Base-by-base conservation (phyloP, 2,113 vertebrate species). In the Rhea pennata region DNA sequence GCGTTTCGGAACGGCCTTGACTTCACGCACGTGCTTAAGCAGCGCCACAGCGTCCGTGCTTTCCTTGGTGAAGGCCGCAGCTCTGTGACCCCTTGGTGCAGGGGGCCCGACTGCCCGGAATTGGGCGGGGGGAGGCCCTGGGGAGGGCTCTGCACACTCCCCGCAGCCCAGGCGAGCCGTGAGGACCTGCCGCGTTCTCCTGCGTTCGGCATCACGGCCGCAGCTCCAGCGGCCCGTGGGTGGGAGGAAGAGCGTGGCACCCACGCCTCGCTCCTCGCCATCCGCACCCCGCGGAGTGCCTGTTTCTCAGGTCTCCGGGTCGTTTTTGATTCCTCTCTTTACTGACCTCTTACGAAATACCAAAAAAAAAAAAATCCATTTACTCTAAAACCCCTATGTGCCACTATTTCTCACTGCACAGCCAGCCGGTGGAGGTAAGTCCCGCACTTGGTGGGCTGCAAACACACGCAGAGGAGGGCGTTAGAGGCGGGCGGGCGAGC, bases 241-340 rank as follows among this genome's bases (percentile, higher is more conserved):
- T 64, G 67, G 39, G 23, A 36, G 26, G 22, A 12, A 46, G 64
- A 16, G 54, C 8, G 0, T 15, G 48, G 66, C 36, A 36, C 36
- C 36, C 36, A 36, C 36, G 36, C 3, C 33, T 29, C 27, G 56
- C 12, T 27, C 50, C 33, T 78, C 36, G 2, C 27, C 2, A 2
- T 42, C 36, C 21, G 5, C 1, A 11, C 31, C 29, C 27, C 2
- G 0, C 9, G 5, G 10, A 24, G 12, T 0, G 0, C n/a, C 19
- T 1, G 0, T 48, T 33, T 54, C 59, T 40, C 33, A 3, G 66
- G 72, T 6, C 56, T 33, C n/a, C 48, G n/a, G 54, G 48, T 22
- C 42, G 11, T 10, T 50, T 67, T 50, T 46, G 36, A 29, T 44
- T 27, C 39, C 39, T 66, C 64, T 67, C 36, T 31, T 50, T 48